Conservation (phyloP, 2,888 invertebrate genomes). For the Eupithecia inturbata region DNA sequence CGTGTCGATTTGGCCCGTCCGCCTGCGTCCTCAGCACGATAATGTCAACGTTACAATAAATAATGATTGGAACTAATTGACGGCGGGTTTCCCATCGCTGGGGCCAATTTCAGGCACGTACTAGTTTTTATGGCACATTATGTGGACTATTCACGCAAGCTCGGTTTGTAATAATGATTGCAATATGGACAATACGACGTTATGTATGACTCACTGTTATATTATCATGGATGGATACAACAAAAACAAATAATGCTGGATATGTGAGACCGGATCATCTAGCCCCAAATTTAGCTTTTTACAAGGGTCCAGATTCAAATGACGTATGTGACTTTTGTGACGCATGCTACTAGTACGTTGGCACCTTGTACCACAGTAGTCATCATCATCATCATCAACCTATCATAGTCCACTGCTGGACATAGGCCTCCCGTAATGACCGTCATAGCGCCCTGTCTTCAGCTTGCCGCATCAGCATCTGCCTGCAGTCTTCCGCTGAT, state of each 20-base stretch:
- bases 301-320: too few relatives aligned
- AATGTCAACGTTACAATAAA: conserved; percentile 31
- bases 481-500: too few relatives aligned
- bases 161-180: conserved; percentile 27
- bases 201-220: conserved; percentile 20
- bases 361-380: too few relatives aligned
- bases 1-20: conserved; percentile 1
- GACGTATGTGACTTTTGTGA: too few relatives aligned
- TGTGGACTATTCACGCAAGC: conserved; percentile 23
- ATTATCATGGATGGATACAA: background rate
- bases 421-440: too few relatives aligned
- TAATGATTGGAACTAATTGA: conserved; percentile 44
- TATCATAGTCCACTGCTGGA: too few relatives aligned
- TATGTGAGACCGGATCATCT: background rate
- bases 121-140: conserved; percentile 37
- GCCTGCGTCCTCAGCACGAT: conserved; percentile 10
- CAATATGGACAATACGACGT: conserved; percentile 15
- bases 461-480: too few relatives aligned
- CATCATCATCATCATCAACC: too few relatives aligned
- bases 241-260: background rate
- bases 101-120: conserved; percentile 33
- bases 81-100: conserved; percentile 33
- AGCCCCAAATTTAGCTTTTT: background rate
- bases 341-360: too few relatives aligned
- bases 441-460: too few relatives aligned